Evolutionary conservation across 2,113 vertebrate species (phyloP).

Genomic region (Jaculus jaculus): DNA sequence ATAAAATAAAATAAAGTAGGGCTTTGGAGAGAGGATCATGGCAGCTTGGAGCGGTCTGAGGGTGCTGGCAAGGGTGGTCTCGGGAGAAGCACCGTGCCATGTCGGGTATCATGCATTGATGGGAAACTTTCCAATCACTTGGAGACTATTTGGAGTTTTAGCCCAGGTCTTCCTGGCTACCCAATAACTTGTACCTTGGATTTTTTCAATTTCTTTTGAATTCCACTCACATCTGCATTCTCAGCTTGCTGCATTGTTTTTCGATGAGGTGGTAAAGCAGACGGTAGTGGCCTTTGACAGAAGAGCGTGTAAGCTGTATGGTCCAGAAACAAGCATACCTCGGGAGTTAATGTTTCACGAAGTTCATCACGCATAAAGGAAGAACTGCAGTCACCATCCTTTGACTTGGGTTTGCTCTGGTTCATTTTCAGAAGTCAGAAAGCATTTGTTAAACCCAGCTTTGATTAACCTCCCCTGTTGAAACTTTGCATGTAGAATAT

Average conservation of each 20-base stretch:
- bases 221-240: slow-evolving; percentile 97
- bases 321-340: slow-evolving; percentile 93
- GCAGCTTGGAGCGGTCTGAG: too few species aligned
- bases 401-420: slow-evolving; percentile 51
- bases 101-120: slow-evolving; percentile 95
- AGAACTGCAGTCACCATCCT: background rate
- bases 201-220: slow-evolving; percentile 95
- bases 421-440: slow-evolving; percentile 65
- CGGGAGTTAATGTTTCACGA: slow-evolving; percentile 95
- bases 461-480: slow-evolving; percentile 56
- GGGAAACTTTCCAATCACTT: slow-evolving; percentile 95
- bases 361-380: slow-evolving; percentile 91
- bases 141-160: slow-evolving; percentile 96
- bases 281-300: slow-evolving; percentile 96
- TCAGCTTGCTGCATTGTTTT: slow-evolving; percentile 93
- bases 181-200: slow-evolving; percentile 96
- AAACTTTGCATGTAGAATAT: slow-evolving; percentile 67
- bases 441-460: slow-evolving; percentile 65
- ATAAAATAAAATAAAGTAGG: background rate
- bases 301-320: slow-evolving; percentile 89
- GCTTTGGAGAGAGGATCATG: too few species aligned
- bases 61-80: too few species aligned
- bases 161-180: slow-evolving; percentile 95
- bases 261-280: slow-evolving; percentile 97
- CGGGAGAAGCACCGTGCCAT: too few species aligned